Conservation (phyloP, 2,888 invertebrate genomes). For the Bhutanitis thaidina region DNA sequence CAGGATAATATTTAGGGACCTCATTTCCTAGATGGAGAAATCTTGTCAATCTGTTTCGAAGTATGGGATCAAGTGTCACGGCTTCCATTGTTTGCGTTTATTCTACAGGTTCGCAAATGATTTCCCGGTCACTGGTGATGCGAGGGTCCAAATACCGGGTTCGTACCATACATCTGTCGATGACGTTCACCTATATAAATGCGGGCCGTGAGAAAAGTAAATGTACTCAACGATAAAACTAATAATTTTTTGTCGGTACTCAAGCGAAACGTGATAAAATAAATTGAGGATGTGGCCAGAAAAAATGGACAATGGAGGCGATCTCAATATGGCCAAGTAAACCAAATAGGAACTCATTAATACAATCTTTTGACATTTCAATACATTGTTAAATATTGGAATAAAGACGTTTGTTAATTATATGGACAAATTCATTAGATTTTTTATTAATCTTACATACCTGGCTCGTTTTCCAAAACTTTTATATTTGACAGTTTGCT, state of each 20-base stretch:
- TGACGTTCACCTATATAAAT: conserved; percentile 44
- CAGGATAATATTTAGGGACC: conserved; percentile 76
- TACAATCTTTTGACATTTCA: no score
- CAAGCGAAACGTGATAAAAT: conserved; percentile 71
- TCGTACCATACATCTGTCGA: conserved; percentile 32
- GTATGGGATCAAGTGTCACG: conserved; percentile 42
- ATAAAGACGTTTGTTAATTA: no score
- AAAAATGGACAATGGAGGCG: conserved; percentile 68
- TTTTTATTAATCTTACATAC: conserved; percentile 14
- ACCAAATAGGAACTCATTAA: no score
- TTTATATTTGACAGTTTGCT: conserved; percentile 8
- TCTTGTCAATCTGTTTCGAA: conserved; percentile 62
- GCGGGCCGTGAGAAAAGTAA: conserved; percentile 43
- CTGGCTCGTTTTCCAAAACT: conserved; percentile 10
- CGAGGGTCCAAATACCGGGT: conserved; percentile 18
- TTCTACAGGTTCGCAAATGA: conserved; percentile 5
- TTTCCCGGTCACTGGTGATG: conserved; percentile 11
- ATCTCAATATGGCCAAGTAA: conserved; percentile 15
- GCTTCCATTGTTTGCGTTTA: conserved; percentile 43
- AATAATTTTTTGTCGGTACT: conserved; percentile 64
- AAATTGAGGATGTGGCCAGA: conserved; percentile 77
- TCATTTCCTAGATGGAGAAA: conserved; percentile 77
- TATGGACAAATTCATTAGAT: not conserved
- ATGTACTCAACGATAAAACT: conserved; percentile 47
- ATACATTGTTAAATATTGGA: no score